Base-by-base conservation (phyloP, 2,113 vertebrate genomes). In the Campylomormyrus tamandua region DNA sequence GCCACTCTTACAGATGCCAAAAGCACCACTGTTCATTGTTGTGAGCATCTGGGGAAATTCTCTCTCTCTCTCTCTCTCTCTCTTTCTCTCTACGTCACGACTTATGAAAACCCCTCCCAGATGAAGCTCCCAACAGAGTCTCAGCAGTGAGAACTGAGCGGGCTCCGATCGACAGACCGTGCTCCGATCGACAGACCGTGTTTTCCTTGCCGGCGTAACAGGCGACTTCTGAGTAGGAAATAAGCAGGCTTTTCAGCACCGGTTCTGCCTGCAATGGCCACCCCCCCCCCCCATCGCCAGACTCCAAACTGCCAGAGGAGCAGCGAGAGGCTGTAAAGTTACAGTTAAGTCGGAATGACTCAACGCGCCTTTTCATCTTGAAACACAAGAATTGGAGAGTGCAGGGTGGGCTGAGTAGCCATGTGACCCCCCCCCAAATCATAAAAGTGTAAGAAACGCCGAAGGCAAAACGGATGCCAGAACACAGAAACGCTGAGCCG, bases 161-260 rank as follows among this genome's bases (percentile, higher is more conserved):
- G 24, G 48, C 24, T 86, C n/a, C 35, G 24, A 86, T 27, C 89
- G 92, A 93, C 93, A 91, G 92, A 90, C 93, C 92, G 35, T 35
- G 48, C 9, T 86, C n/a, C 35, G 24, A 86, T 27, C 35, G 35
- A 35, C 35, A 35, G 35, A 39, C 35, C 35, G 35, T 39, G 35
- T 1, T 39, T 15, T 24, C 21, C 39, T 45, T n/a, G 19, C 84
- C n/a, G 19, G 24, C 84, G 3, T n/a, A 50, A 86, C 21, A 27
- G 48, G 10, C 9, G 3, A 86, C 15, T 5, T 50, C n/a, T 27
- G 2, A 58, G 53, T 7, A 24, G 53, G 53, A 58, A 7, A 21
- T 58, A 2, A 58, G 53, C 6, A 24, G 53, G 19, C 53, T 24
- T 56, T 56, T 56, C 19, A 56, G 53, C 53, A 8, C 21, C 21